Conservation (phyloP, 1,140 invertebrate species). For the Eriocheir sinensis region DNA sequence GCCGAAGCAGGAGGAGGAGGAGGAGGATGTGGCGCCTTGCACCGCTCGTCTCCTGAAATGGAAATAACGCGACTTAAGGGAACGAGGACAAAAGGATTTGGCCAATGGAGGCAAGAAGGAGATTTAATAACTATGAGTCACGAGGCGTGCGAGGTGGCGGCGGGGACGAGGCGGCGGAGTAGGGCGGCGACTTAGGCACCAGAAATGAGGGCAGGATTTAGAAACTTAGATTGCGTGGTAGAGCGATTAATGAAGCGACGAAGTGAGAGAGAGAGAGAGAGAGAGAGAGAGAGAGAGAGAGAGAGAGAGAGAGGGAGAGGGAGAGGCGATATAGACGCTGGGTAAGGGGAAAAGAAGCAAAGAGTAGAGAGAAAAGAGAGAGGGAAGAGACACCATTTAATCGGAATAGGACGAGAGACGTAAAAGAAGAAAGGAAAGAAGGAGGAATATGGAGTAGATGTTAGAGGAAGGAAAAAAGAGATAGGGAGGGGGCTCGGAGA, state of each 20-base stretch:
- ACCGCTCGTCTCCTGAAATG: not conserved
- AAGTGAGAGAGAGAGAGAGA: constrained; percentile 42
- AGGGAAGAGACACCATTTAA: no score
- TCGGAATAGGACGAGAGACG: not conserved
- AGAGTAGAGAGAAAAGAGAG: not conserved
- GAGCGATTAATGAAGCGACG: constrained; percentile 3
- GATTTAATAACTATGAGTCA: constrained; percentile 26
- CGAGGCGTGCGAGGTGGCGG: not conserved
- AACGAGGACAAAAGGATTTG: constrained; percentile 14
- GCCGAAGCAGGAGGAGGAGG: not conserved
- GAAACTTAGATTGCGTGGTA: not conserved
- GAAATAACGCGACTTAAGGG: not conserved
- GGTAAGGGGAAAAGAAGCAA: not conserved
- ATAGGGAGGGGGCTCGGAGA: no score
- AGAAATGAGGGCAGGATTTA: constrained; percentile 12
- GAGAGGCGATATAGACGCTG: not conserved
- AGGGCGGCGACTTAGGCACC: not conserved
- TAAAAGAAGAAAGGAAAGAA: not conserved
- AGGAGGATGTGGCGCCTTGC: not conserved
- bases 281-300: constrained; percentile 47
- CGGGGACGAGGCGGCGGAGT: not conserved
- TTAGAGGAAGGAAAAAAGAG: constrained; percentile 3
- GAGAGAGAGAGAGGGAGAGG: constrained; percentile 40
- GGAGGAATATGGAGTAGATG: not conserved
- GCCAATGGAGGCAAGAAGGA: not conserved